Conservation (phyloP, 2,797 vertebrate genomes). For the Alcedo quadribrachys region DNA sequence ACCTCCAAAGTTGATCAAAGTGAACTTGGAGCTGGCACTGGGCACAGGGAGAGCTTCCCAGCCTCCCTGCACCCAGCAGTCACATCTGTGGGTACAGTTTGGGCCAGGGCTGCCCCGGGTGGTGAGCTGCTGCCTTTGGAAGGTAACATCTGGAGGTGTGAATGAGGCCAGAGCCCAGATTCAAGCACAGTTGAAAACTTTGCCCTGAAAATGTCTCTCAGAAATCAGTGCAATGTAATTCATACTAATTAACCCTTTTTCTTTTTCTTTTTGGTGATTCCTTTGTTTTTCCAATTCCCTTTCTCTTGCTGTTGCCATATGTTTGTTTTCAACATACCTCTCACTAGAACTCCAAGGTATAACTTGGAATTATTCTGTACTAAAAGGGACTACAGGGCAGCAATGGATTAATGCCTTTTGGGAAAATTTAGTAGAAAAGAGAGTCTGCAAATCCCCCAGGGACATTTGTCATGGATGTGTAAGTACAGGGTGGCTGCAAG, state of each 20-base stretch:
- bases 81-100: rapidly evolving
- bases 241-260: too few species aligned
- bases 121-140: neutral
- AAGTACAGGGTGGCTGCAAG: neutral
- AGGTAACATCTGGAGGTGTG: neutral
- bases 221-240: neutral
- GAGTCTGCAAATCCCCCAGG: neutral
- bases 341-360: neutral
- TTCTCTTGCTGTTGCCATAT: neutral
- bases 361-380: neutral
- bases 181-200: neutral
- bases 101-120: neutral
- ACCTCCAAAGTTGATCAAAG: neutral
- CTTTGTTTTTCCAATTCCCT: neutral
- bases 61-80: neutral
- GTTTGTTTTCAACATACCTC: neutral
- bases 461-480: neutral
- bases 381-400: neutral
- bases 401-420: neutral
- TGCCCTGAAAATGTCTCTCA: neutral
- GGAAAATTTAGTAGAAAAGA: neutral
- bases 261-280: too few species aligned
- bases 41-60: neutral
- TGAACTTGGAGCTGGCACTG: neutral
- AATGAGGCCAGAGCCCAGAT: neutral